phyloP scores from a whole-genome alignment of 2,113 vertebrate species.

The Capreolus pygargus region DNA sequence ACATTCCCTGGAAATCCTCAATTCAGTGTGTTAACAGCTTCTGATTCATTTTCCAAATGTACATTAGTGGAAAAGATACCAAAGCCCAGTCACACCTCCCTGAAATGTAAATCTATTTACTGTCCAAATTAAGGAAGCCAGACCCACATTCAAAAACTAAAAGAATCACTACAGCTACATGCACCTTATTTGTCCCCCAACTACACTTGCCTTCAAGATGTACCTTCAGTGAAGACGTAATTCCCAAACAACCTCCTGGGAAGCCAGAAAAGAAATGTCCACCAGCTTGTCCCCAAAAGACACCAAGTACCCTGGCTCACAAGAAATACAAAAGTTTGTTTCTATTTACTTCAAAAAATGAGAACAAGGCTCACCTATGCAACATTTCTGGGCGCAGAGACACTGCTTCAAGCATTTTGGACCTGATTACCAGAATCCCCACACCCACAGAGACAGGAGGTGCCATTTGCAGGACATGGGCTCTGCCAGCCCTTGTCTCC shows the following conservation, averaged over 20 bases:
- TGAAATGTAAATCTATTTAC: background rate
- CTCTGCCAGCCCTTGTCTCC: background rate
- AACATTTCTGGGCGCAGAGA: background rate
- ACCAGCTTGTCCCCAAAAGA: background rate
- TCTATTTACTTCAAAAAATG: background rate
- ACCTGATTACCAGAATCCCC: accelerated
- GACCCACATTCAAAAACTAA: background rate
- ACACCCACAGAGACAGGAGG: background rate
- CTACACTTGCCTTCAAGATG: background rate
- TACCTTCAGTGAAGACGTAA: background rate
- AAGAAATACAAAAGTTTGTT: background rate
- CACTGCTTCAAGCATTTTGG: too few relatives aligned
- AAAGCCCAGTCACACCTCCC: background rate
- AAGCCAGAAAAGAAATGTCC: background rate
- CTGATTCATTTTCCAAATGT: background rate
- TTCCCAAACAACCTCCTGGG: background rate
- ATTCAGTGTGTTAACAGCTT: background rate
- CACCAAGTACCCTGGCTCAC: background rate
- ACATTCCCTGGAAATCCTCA: background rate
- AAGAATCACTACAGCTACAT: background rate
- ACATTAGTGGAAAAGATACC: background rate
- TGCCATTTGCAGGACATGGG: background rate
- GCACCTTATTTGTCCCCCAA: background rate
- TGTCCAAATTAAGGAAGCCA: background rate
- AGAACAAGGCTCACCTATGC: background rate